Base-by-base conservation (phyloP, 2,113 vertebrate species). In the Heterotilapia buettikoferi region DNA sequence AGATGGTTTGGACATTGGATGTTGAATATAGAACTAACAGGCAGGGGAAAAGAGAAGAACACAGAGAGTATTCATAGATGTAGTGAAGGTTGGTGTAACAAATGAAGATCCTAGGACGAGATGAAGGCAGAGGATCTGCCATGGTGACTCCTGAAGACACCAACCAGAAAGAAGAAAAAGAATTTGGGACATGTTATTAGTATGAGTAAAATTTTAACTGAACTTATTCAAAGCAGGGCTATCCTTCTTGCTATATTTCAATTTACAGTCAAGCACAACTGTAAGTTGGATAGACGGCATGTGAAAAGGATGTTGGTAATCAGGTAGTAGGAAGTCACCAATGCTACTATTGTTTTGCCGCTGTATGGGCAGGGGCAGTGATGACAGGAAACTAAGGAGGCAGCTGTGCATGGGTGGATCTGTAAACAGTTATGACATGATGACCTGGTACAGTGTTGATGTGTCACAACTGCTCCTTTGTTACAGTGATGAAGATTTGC, bases 381-480 rank as follows among this genome's bases (percentile, higher is more conserved):
- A 91, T 93, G 94, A 94, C 56, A 81, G 92, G 80, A 45, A 33
- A 71, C 6, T 61, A 85, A 92, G 86, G 47, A 90, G 85, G 84
- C 92, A 96, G 93, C 93, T 93, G 90, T 87, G 91, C 91, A 89
- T 90, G 61, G 87, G 13, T 9, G 83, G 84, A 43, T 90, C 87
- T 86, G 19, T 85, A 93, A 94, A 93, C 94, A 92, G 86, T 86
- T 90, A 85, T 89, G 93, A 90, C 90, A 92, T 4, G 11, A 47
- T 91, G 85, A 92, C 92, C 92, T 12, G 9, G 18, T 90, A 85
- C 86, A 82, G 90, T 87, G 95, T 89, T 95, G 94, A 95, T 66
- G 82, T 91, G 63, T 92, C 86, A 76, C 9, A 89, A 53, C 79
- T 83, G 40, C 61, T 85, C 81, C 57, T 93, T 93, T 96, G 93